Percentiles rank a stretch among this genome's conserved stretches.
Evolutionary conservation across 37 sponge, comb jelly and placozoan species (phyloP).

Genomic region (Theonella swinhoei): DNA sequence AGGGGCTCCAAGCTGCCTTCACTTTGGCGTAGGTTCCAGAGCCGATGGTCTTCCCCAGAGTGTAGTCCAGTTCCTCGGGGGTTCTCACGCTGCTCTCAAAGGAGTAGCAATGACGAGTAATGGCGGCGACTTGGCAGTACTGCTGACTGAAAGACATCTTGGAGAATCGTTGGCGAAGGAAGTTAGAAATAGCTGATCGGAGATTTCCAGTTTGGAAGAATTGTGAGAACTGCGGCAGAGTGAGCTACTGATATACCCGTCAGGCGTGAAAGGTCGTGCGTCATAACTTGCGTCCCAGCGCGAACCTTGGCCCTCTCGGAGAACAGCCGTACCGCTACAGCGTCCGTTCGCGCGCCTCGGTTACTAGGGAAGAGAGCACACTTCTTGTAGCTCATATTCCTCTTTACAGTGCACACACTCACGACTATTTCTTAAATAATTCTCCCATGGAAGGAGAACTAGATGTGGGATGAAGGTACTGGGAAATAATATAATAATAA

Average conservation of each 20-base stretch:
- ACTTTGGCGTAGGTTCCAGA: slow-evolving; percentile 94
- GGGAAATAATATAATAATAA: no score
- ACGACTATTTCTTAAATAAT: no score
- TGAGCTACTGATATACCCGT: not conserved
- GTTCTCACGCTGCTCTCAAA: not conserved
- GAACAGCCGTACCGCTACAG: not conserved
- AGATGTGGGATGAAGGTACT: no score
- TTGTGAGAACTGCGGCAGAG: not conserved
- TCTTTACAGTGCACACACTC: no score
- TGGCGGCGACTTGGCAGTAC: no score
- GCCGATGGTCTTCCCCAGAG: slow-evolving; percentile 76
- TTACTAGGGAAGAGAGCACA: not conserved
- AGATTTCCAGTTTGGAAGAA: not conserved
- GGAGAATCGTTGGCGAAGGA: not conserved
- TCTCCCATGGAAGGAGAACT: no score
- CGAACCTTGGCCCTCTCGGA: not conserved
- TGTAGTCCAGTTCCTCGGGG: slow-evolving; percentile 45
- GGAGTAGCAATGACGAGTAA: no score
- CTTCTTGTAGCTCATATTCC: no score
- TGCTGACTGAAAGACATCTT: not conserved
- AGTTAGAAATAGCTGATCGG: not conserved
- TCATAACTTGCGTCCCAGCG: not conserved
- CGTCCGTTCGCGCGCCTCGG: not conserved
- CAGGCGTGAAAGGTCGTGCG: not conserved
- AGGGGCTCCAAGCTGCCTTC: slow-evolving; percentile 70